Percentiles rank a stretch among this genome's conserved stretches.
Conservation (phyloP, 2,888 invertebrate species). For the Gasteruption jaculator region DNA sequence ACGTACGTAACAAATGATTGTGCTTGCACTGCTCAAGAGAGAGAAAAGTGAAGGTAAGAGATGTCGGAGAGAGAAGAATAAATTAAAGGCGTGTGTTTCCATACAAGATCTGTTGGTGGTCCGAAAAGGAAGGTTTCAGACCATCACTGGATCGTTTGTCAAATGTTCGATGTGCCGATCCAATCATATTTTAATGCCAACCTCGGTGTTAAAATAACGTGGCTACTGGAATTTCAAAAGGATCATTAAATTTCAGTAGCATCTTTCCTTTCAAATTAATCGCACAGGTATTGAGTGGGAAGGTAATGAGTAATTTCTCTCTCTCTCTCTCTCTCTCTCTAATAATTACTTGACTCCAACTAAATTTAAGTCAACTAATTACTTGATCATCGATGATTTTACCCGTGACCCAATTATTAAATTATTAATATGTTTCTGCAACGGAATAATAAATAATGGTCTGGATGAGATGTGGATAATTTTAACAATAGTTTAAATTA, state of each 20-base stretch:
- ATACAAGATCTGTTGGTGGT: slow-evolving; percentile 48
- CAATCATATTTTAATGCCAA: slow-evolving; percentile 51
- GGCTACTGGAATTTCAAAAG: slow-evolving; percentile 48
- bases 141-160: slow-evolving; percentile 50
- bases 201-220: too few relatives aligned
- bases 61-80: slow-evolving; percentile 11
- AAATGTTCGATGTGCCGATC: slow-evolving; percentile 51
- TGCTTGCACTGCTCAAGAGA: slow-evolving; percentile 30
- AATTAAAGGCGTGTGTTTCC: slow-evolving; percentile 18
- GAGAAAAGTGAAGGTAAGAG: slow-evolving; percentile 9
- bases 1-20: slow-evolving; percentile 51
- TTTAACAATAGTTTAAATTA: too few relatives aligned
- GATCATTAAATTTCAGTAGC: slow-evolving; percentile 9
- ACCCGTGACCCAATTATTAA: too few relatives aligned
- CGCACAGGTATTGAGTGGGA: not conserved
- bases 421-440: too few relatives aligned
- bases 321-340: slow-evolving; percentile 6
- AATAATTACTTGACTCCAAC: too few relatives aligned
- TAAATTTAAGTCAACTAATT: too few relatives aligned
- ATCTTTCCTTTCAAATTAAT: not conserved
- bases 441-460: too few relatives aligned
- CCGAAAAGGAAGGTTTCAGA: slow-evolving; percentile 41
- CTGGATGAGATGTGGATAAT: too few relatives aligned
- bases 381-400: too few relatives aligned
- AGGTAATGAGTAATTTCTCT: slow-evolving; percentile 1